phyloP scores from a whole-genome alignment of 1,140 invertebrate species.

The Cydia pomonella region DNA sequence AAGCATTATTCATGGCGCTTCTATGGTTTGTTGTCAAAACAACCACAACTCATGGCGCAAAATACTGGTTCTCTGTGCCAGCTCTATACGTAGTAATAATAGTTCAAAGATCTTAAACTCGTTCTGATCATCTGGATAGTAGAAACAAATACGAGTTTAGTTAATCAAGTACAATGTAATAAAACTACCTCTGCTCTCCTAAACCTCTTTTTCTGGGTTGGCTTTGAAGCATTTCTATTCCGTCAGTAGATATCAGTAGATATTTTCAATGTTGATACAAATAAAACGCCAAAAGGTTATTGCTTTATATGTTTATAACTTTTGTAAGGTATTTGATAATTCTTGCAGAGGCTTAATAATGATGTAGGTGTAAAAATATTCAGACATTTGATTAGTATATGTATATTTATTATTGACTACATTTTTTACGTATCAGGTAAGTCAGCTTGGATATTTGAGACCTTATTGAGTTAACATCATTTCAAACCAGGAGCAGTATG shows the following conservation, averaged over 20 bases:
- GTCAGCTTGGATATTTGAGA: background rate
- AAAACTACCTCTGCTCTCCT: too few species aligned
- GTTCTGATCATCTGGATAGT: too few species aligned
- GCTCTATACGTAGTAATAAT: too few species aligned
- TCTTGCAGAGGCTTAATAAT: too few species aligned
- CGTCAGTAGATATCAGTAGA: background rate
- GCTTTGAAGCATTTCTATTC: background rate
- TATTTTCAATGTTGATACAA: background rate
- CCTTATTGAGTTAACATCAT: background rate
- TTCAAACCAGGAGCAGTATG: background rate
- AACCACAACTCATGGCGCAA: too few species aligned
- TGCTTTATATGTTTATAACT: background rate
- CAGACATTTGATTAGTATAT: background rate
- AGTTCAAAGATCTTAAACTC: too few species aligned
- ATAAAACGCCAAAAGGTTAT: constrained; percentile 7
- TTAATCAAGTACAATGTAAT: too few species aligned
- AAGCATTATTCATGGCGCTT: too few species aligned
- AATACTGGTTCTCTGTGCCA: too few species aligned
- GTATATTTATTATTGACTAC: background rate
- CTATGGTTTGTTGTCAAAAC: too few species aligned
- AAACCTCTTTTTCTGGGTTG: too few species aligned
- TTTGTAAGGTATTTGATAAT: background rate
- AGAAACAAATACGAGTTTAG: too few species aligned
- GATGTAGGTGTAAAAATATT: background rate
- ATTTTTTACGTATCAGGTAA: background rate